Conservation (phyloP, 2,888 invertebrate species). For the Reticulitermes lucifugus region DNA sequence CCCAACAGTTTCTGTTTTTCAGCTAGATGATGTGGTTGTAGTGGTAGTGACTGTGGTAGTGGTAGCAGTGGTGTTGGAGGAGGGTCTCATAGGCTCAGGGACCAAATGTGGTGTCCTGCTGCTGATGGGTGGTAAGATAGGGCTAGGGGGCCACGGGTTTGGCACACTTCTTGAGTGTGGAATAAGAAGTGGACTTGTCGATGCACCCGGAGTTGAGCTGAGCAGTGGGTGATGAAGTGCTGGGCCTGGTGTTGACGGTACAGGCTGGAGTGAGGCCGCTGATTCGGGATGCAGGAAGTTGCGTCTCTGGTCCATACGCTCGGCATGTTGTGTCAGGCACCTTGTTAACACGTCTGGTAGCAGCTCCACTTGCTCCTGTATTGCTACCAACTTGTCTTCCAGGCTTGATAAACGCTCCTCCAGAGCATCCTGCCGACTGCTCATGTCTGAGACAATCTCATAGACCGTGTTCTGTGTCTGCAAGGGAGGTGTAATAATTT, state of each 20-base stretch:
- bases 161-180: conserved; percentile 70
- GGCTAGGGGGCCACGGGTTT: conserved; percentile 82
- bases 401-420: conserved; percentile 93
- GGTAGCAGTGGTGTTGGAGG: conserved; percentile 19
- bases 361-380: conserved; percentile 89
- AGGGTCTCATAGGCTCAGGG: conserved; percentile 66
- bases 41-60: conserved; percentile 30
- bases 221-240: conserved; percentile 61
- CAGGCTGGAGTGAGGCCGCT: conserved; percentile 64
- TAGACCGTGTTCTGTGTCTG: conserved; percentile 99
- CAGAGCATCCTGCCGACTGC: conserved; percentile 90
- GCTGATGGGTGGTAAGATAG: conserved; percentile 78
- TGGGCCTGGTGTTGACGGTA: conserved; percentile 65
- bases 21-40: conserved; percentile 46
- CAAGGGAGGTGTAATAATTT: conserved; percentile 57
- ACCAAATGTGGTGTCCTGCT: conserved; percentile 79
- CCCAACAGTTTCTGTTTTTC: conserved; percentile 40
- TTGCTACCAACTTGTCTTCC: conserved; percentile 88
- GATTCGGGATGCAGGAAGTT: conserved; percentile 91
- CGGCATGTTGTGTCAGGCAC: conserved; percentile 70
- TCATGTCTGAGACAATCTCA: conserved; percentile 98
- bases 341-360: conserved; percentile 84
- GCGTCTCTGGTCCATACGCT: conserved; percentile 82
- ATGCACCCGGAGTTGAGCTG: conserved; percentile 63
- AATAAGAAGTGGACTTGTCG: conserved; percentile 57